These are phyloP conservation scores for Elachura formosa DNA, from an alignment of 2,113 vertebrate genomes.

Conservation along the genomic window DNA sequence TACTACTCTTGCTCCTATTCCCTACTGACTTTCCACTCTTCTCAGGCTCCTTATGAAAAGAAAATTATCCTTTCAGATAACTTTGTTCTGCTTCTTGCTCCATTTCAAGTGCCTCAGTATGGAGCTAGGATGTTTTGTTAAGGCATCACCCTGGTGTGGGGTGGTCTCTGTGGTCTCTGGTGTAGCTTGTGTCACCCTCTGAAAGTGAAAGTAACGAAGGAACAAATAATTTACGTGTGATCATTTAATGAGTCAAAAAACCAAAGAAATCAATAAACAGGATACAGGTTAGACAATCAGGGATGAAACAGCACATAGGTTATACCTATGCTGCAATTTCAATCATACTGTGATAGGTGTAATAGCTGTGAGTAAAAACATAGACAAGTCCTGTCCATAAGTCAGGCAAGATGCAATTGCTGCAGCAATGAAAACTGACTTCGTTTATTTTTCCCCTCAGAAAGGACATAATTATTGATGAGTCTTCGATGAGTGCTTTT, in stretches of 20 bases:
- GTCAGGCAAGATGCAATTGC: not conserved
- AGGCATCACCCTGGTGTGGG: not conserved
- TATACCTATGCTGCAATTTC: not conserved
- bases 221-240: not conserved
- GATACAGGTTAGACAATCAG: not conserved
- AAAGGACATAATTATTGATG: not conserved
- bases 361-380: not conserved
- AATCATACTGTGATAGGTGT: not conserved
- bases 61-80: not conserved
- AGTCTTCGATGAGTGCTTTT: not conserved
- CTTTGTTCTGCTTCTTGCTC: not conserved
- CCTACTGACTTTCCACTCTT: not conserved
- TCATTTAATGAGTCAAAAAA: not conserved
- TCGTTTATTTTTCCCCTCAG: not conserved
- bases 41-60: not conserved
- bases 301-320: not conserved
- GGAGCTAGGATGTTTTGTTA: not conserved
- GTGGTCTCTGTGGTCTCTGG: not conserved
- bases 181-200: not conserved
- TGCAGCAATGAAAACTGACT: not conserved
- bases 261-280: not conserved
- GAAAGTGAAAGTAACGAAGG: not conserved
- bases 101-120: not conserved
- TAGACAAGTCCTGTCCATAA: not conserved
- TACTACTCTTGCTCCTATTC: not conserved